Evolutionary conservation across 1,140 invertebrate species (phyloP).

Genomic region (Aphelenchoides besseyi): DNA sequence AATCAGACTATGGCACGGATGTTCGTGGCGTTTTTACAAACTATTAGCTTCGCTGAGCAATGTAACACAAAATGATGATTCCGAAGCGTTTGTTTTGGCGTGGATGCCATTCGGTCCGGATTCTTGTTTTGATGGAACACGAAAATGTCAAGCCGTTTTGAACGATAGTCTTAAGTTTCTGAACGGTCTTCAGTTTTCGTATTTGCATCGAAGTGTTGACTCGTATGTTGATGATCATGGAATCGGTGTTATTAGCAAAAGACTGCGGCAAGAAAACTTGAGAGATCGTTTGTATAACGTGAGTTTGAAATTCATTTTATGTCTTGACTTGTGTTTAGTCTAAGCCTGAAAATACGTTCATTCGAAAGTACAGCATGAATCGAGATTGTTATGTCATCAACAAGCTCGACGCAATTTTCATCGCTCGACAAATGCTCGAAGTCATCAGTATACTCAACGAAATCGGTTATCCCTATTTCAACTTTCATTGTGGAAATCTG

Average conservation of each 20-base stretch:
- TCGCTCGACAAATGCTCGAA: slow-evolving; percentile 18
- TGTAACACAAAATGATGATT: not conserved
- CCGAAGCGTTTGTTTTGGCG: not conserved
- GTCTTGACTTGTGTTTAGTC: not conserved
- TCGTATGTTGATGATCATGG: slow-evolving; percentile 5
- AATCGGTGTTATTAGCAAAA: slow-evolving; percentile 10
- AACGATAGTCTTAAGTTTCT: slow-evolving; percentile 13
- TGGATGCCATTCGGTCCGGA: slow-evolving; percentile 20
- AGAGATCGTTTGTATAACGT: slow-evolving; percentile 19
- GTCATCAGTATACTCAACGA: slow-evolving; percentile 11
- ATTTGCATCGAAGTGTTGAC: not conserved
- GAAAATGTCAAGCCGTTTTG: not conserved
- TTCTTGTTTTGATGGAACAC: slow-evolving; percentile 7
- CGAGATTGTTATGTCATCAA: not conserved
- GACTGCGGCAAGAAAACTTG: not conserved
- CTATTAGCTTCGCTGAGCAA: not conserved
- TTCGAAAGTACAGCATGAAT: slow-evolving; percentile 14
- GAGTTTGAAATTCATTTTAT: not conserved
- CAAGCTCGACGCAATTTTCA: not conserved
- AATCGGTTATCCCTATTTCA: slow-evolving; percentile 11
- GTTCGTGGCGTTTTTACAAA: slow-evolving; percentile 16
- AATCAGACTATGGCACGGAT: not conserved
- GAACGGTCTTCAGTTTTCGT: not conserved
- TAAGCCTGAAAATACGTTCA: not conserved
- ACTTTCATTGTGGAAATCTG: slow-evolving; percentile 27